Evolutionary conservation across 2,888 invertebrate genomes (phyloP).

Genomic region (Pristionchus maxplancki): DNA sequence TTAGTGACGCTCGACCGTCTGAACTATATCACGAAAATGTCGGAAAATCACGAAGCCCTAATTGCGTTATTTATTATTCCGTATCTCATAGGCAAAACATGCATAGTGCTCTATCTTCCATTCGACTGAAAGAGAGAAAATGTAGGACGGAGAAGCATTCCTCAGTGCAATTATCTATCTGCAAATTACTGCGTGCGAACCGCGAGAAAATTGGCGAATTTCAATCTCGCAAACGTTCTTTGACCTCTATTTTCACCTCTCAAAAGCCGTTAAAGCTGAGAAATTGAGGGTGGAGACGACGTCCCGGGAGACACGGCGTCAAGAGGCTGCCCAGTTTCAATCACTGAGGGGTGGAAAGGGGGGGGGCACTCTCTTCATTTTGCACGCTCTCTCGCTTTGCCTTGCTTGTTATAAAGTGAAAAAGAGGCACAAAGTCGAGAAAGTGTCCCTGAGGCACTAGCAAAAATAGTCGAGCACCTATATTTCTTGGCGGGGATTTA

Average conservation of each 20-base stretch:
- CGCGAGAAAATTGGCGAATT: background rate
- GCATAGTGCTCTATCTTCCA: too few relatives aligned
- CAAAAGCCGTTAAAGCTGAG: background rate
- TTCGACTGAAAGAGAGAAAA: too few relatives aligned
- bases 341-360: background rate
- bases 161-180: too few relatives aligned
- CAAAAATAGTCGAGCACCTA: background rate
- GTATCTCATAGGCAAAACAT: too few relatives aligned
- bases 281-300: conserved; percentile 19
- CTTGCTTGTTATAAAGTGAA: too few relatives aligned
- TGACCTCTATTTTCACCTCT: background rate
- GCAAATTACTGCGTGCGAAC: conserved; percentile 3
- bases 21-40: too few relatives aligned
- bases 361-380: too few relatives aligned
- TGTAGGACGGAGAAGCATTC: too few relatives aligned
- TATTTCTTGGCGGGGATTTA: background rate
- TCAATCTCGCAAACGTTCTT: background rate
- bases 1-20: background rate
- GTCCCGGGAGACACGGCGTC: background rate
- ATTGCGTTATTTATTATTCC: too few relatives aligned
- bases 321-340: background rate
- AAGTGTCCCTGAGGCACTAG: background rate
- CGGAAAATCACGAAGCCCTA: too few relatives aligned
- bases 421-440: background rate
- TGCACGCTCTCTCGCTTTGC: too few relatives aligned